These are phyloP conservation scores for Apistogramma diplotaenia DNA, from an alignment of 2,113 vertebrate species.

Conservation along the genomic window DNA sequence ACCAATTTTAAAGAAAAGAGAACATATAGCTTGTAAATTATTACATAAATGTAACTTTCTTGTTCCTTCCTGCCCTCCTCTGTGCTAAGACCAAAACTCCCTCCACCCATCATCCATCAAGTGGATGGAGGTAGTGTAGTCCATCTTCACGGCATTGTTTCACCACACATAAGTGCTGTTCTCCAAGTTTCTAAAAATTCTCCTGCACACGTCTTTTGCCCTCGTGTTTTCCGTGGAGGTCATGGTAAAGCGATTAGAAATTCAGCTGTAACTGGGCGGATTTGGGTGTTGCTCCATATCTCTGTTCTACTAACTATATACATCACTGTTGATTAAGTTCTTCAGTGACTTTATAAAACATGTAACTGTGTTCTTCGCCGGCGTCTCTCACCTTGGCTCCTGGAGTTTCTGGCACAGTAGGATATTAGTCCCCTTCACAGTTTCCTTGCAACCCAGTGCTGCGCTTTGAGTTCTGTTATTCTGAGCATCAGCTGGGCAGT, in stretches of 20 bases:
- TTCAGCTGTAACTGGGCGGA: neutral
- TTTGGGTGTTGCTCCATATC: neutral
- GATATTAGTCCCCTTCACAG: slow-evolving; percentile 46
- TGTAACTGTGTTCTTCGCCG: neutral
- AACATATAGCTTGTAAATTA: neutral
- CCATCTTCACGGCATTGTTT: neutral
- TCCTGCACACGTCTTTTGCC: neutral
- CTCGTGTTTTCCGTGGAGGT: neutral
- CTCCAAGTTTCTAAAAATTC: neutral
- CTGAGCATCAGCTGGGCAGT: neutral
- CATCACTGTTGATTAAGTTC: neutral
- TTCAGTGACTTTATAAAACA: neutral
- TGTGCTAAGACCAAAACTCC: too few relatives aligned
- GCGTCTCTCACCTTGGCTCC: neutral
- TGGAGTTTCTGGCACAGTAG: slow-evolving; percentile 55
- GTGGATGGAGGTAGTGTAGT: neutral
- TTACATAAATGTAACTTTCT: neutral
- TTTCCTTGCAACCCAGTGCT: slow-evolving; percentile 43
- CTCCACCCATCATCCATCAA: too few relatives aligned
- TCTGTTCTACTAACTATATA: neutral
- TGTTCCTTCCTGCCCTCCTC: too few relatives aligned
- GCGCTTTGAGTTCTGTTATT: slow-evolving; percentile 15
- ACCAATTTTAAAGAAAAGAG: too few relatives aligned
- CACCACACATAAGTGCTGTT: neutral
- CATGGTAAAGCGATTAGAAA: neutral